Percentiles rank a stretch among this genome's conserved stretches.
Evolutionary conservation across 2,888 invertebrate genomes (phyloP).

Genomic region (Malachius bipustulatus): DNA sequence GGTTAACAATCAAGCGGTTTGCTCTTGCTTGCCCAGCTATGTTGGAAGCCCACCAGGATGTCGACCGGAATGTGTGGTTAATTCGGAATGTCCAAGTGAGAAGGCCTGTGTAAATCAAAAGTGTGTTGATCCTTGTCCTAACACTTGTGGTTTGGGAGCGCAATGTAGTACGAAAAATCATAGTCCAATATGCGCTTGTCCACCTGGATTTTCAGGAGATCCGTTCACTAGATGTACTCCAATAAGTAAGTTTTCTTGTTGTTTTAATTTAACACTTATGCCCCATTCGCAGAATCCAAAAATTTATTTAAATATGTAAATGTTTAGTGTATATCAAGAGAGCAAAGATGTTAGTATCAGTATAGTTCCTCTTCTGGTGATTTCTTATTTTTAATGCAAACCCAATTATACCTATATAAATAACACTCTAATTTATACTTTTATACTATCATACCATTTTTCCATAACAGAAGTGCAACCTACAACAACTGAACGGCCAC

Average conservation of each 20-base stretch:
- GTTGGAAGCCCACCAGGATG: slow-evolving; percentile 70
- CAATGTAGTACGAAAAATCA: slow-evolving; percentile 75
- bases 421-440: too few relatives aligned
- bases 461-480: too few relatives aligned
- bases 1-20: slow-evolving; percentile 69
- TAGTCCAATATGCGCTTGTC: slow-evolving; percentile 79
- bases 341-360: too few relatives aligned
- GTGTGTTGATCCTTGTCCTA: slow-evolving; percentile 79
- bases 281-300: not conserved
- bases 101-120: slow-evolving; percentile 75
- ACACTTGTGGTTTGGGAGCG: slow-evolving; percentile 76
- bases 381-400: too few relatives aligned
- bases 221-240: slow-evolving; percentile 67
- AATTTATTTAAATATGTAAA: slow-evolving; percentile 1
- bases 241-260: slow-evolving; percentile 49
- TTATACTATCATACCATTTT: too few relatives aligned
- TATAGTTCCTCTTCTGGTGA: too few relatives aligned
- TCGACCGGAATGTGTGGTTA: slow-evolving; percentile 77
- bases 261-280: too few relatives aligned
- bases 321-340: too few relatives aligned
- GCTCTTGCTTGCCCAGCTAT: slow-evolving; percentile 70
- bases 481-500: too few relatives aligned
- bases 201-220: slow-evolving; percentile 74
- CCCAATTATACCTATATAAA: too few relatives aligned
- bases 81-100: slow-evolving; percentile 70